Evolutionary conservation across 64 coral and sea anemone species (phyloP).

Genomic region (Pocillopora damicornis): DNA sequence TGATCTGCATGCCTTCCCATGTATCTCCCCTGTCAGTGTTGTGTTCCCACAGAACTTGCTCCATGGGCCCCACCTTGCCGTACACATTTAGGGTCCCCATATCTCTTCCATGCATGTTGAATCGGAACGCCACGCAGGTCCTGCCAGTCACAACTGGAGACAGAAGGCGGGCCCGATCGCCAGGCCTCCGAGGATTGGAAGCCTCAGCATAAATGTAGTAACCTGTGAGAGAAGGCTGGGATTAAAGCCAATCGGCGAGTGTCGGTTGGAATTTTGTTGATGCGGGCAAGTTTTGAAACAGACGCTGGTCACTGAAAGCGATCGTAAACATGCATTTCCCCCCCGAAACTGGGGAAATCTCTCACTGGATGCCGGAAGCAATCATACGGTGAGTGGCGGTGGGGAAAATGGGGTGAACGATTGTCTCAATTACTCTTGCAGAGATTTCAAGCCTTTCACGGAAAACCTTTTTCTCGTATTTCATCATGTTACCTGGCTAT

Average conservation of each 20-base stretch:
- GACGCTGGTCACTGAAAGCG: too few species aligned
- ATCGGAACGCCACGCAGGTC: background rate
- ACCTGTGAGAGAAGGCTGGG: background rate
- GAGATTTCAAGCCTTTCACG: too few species aligned
- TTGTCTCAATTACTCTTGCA: too few species aligned
- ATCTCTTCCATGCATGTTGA: conserved; percentile 8
- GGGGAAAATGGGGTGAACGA: too few species aligned
- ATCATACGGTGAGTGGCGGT: too few species aligned
- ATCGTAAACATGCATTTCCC: too few species aligned
- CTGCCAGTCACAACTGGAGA: conserved; percentile 13
- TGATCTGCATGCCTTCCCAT: background rate
- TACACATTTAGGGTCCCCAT: conserved; percentile 13
- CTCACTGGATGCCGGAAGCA: too few species aligned
- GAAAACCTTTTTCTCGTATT: too few species aligned
- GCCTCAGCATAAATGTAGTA: conserved; percentile 35
- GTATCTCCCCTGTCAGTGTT: background rate
- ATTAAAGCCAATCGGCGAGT: background rate
- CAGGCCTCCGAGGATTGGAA: background rate
- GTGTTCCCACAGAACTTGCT: background rate
- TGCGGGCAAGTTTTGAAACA: too few species aligned
- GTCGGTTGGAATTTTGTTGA: too few species aligned
- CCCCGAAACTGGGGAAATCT: too few species aligned
- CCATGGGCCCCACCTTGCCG: background rate
- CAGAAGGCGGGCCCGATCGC: conserved; percentile 1
- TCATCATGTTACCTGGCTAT: too few species aligned